Evolutionary conservation across 1,140 invertebrate species (phyloP).

Genomic region (Bradysia coprophila): DNA sequence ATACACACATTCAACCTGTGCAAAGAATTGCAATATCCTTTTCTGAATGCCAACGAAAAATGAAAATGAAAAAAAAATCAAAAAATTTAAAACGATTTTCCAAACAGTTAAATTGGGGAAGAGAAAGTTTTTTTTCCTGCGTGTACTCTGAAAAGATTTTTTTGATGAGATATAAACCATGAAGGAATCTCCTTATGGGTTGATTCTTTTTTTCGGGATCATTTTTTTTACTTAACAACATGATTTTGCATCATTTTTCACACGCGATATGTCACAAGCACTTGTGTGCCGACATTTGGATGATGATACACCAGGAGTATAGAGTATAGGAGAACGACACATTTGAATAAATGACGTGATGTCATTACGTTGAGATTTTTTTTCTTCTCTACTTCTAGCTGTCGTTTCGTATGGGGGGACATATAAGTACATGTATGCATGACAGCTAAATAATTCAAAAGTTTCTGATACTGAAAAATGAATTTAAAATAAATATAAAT

Average conservation of each 20-base stretch:
- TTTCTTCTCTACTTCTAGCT: too few species aligned
- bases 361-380: too few species aligned
- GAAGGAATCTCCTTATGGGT: too few species aligned
- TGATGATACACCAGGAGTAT: too few species aligned
- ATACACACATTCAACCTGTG: not conserved
- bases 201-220: not conserved
- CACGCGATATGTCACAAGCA: slow-evolving; percentile 2
- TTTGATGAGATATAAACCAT: too few species aligned
- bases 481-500: too few species aligned
- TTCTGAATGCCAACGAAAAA: too few species aligned
- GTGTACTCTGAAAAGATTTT: not conserved
- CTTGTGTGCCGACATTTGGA: not conserved
- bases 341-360: slow-evolving; percentile 2
- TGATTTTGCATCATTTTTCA: slow-evolving; percentile 1
- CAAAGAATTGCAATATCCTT: too few species aligned
- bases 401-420: not conserved
- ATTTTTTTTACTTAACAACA: not conserved
- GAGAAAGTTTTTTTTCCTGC: not conserved
- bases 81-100: not conserved
- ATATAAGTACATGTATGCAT: not conserved
- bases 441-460: slow-evolving; percentile 2
- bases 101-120: not conserved
- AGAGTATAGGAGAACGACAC: not conserved
- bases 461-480: not conserved
- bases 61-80: too few species aligned